Base-by-base conservation (phyloP, 1,140 invertebrate species). In the Zaprionus capensis region DNA sequence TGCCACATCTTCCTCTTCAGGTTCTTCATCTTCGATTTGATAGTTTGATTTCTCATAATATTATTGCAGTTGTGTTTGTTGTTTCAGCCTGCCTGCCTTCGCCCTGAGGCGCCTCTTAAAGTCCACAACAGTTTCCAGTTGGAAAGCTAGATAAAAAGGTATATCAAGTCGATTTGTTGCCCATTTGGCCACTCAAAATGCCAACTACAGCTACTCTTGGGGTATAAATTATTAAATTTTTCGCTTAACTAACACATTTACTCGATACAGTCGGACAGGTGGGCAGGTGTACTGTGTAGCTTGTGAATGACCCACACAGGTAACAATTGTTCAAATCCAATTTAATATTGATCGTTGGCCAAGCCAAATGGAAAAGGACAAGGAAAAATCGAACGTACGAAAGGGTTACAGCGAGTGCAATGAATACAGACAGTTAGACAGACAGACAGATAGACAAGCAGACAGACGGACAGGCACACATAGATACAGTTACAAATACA, bases 281-380 rank as follows among this genome's bases (percentile, higher is more conserved):
- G 28, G 36, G 26, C 36, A 62, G 20, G 17, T 46, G 69, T 64
- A 44, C 15, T 22, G 41, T 49, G 66, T 26, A 28, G 44, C 59
- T 41, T 59, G 44, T 46, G n/a, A 31, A 2, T 57, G 9, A 38
- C 28, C 28, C 51, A 67, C 28, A 51, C 55, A 36, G 65, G 46
- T 51, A 72, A 68, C 81, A 66, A 80, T 85, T 90, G 72, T 56
- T 82, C 72, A 82, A 90, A 85, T 82, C 75, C 76, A 82, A 90
- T 90, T 85, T 72, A 82, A 74, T 90, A 90, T 90, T 90, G 85
- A 90, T 90, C 76, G 81, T 53, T 68, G 71, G 55, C 12, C 49
- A 20, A 62, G 71, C 49, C 41, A 24, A 64, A 26, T 66, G 62
- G 62, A 70, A 71, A 82, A 68, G 83, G 61, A 74, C 72, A 74